A percentile compares a stretch with the other conserved stretches of the same genome.
These are phyloP conservation scores for Nephrotoma appendiculata DNA, from an alignment of 2,888 invertebrate species.

Conservation along the genomic window DNA sequence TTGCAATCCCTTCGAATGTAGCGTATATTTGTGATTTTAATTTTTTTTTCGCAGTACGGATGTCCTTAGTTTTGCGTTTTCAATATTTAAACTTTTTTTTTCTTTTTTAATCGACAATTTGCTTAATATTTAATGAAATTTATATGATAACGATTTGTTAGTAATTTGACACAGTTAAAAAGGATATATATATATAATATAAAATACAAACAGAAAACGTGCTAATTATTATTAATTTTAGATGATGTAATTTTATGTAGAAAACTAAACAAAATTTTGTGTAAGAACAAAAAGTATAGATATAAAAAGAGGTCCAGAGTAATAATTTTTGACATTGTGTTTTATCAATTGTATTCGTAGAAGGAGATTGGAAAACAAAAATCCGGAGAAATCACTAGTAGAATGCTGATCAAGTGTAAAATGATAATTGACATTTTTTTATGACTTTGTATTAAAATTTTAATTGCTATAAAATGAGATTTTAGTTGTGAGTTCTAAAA, in stretches of 20 bases:
- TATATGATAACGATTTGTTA: background rate
- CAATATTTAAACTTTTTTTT: background rate
- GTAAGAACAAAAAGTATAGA: background rate
- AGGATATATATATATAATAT: background rate
- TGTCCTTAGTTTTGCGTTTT: constrained; percentile 3
- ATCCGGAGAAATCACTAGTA: too few species aligned
- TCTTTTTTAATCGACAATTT: background rate
- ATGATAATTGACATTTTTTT: too few species aligned
- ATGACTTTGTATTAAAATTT: too few species aligned
- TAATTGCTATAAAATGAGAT: too few species aligned
- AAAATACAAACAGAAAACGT: background rate
- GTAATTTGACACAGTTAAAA: background rate
- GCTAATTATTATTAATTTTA: background rate
- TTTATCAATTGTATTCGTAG: too few species aligned
- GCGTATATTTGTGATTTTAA: constrained; percentile 4
- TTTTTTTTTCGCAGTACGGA: background rate
- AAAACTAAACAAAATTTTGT: background rate
- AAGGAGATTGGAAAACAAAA: too few species aligned
- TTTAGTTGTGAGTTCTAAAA: too few species aligned
- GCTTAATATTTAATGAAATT: background rate
- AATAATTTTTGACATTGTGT: too few species aligned
- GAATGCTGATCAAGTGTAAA: too few species aligned
- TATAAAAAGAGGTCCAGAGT: too few species aligned
- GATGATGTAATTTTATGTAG: background rate
- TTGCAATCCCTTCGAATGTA: background rate